phyloP scores from a whole-genome alignment of 2,797 vertebrate genomes.

The Ambastaia sidthimunki region DNA sequence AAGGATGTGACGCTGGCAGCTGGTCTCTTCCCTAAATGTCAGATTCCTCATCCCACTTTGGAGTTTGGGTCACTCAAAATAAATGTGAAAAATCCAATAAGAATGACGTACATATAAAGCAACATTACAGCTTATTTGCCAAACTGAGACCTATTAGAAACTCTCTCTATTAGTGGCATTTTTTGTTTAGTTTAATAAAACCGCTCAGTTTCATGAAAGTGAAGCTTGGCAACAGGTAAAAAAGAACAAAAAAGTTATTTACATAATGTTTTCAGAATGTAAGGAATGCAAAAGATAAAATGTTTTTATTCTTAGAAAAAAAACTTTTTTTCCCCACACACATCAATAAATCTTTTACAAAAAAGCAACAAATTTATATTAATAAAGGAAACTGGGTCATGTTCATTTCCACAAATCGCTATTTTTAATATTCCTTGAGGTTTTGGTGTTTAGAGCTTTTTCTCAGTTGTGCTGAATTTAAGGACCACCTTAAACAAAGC shows the following conservation, averaged over 20 bases:
- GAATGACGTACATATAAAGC: not conserved
- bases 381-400: no score
- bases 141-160: not conserved
- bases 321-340: no score
- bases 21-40: not conserved
- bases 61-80: not conserved
- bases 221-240: not conserved
- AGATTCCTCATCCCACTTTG: not conserved
- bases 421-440: not conserved
- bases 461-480: constrained; percentile 4
- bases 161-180: not conserved
- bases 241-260: not conserved
- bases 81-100: not conserved
- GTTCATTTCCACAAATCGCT: not conserved
- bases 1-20: not conserved
- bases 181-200: not conserved
- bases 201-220: not conserved
- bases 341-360: no score
- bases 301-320: not conserved
- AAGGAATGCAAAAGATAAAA: no score
- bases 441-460: constrained; percentile 2
- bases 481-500: constrained; percentile 19
- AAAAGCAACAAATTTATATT: no score
- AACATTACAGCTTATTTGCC: not conserved
- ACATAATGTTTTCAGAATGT: not conserved